phyloP scores from a whole-genome alignment of 2,888 invertebrate species.

The Vannuccia rotundouncinata region DNA sequence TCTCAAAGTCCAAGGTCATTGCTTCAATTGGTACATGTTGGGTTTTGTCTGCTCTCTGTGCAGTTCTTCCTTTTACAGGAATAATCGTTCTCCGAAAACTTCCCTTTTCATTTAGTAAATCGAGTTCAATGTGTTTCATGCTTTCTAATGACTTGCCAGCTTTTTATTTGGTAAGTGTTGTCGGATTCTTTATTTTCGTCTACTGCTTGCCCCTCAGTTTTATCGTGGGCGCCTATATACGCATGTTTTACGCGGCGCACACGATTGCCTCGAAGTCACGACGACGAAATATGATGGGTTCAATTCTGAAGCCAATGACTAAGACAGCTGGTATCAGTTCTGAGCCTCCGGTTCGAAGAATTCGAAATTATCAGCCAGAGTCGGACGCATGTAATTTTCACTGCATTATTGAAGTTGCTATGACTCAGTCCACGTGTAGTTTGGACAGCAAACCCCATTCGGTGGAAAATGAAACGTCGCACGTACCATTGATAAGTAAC shows the following conservation, averaged over 20 bases:
- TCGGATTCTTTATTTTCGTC: constrained; percentile 15
- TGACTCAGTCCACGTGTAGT: not conserved
- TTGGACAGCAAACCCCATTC: not conserved
- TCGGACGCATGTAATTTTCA: not conserved
- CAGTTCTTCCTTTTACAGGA: not conserved
- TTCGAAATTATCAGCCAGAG: not conserved
- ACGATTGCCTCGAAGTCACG: not conserved
- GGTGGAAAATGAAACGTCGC: not conserved
- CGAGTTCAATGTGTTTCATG: constrained; percentile 11
- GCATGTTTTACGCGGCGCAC: constrained; percentile 23
- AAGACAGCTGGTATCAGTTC: not conserved
- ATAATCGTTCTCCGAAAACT: not conserved
- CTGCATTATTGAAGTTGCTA: not conserved
- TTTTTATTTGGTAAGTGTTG: not conserved
- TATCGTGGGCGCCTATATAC: not conserved
- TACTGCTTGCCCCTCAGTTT: constrained; percentile 14
- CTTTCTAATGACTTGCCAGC: not conserved
- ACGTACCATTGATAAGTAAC: not conserved
- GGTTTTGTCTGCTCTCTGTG: not conserved
- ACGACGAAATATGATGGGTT: constrained; percentile 12
- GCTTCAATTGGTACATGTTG: not conserved
- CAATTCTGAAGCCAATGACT: not conserved
- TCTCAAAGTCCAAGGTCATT: not conserved
- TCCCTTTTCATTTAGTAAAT: not conserved
- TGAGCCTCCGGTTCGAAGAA: not conserved